Conservation (phyloP, 2,888 invertebrate genomes). For the Dermolepida albohirtum region DNA sequence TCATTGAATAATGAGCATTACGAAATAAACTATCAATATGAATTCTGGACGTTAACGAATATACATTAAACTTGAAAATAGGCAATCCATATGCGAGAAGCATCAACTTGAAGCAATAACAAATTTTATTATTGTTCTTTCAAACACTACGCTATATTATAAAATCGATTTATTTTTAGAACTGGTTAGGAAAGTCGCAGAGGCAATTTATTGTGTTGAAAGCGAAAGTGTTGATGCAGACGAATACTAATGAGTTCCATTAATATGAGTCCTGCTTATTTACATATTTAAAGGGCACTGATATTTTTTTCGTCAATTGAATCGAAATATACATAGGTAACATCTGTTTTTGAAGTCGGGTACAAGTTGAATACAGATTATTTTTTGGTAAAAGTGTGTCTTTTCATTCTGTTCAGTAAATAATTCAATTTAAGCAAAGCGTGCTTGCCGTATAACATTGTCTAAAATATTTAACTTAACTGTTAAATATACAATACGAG, state of each 20-base stretch:
- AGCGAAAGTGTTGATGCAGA: constrained; percentile 13
- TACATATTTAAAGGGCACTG: not conserved
- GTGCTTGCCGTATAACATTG: too few relatives aligned
- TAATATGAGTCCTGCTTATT: not conserved
- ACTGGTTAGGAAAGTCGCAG: constrained; percentile 18
- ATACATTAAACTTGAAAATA: not conserved
- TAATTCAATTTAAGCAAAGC: too few relatives aligned
- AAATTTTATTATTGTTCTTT: not conserved
- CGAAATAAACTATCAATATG: too few relatives aligned
- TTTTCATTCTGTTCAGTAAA: too few relatives aligned
- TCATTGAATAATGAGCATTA: too few relatives aligned
- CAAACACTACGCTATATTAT: not conserved
- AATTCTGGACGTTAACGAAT: not conserved
- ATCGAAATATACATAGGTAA: too few relatives aligned
- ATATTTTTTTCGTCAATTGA: too few relatives aligned
- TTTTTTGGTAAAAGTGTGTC: too few relatives aligned
- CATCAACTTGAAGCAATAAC: constrained; percentile 13
- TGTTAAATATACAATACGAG: too few relatives aligned
- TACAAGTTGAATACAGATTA: too few relatives aligned
- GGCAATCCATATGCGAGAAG: constrained; percentile 19
- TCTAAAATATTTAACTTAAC: too few relatives aligned
- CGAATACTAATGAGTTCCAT: not conserved
- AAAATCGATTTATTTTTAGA: constrained; percentile 18
- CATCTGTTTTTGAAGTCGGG: too few relatives aligned
- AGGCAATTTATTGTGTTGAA: constrained; percentile 19